Base-by-base conservation (phyloP, 2,113 vertebrate genomes). In the Urocynchramus pylzowi region DNA sequence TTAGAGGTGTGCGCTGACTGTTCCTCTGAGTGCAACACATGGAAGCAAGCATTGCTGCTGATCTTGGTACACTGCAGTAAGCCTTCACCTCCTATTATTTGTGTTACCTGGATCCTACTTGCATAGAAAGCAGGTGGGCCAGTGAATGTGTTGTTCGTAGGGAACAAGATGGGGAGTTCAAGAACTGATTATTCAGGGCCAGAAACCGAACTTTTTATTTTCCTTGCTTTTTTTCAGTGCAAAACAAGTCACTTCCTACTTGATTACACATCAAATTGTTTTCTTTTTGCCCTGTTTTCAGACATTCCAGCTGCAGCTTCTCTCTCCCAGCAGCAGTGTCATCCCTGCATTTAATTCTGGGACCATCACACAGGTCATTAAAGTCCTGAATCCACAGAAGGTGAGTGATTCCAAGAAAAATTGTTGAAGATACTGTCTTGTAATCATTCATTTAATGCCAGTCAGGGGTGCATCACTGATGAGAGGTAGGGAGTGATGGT, bases 271-370 rank as follows among this genome's bases (percentile, higher is more conserved):
- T 75, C 13, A n/a, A 21, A 52, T 53, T 87, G 28, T 77, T 88
- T 76, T 85, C 30, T 54, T 42, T 68, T 52, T 91, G 49, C 20
- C 56, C 49, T 96, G 87, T 91, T 68, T 76, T 71, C 89, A 99
- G 99, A 99, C 99, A 93, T 99, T 99, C 98, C 99, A 99, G 98
- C 99, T 99, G 98, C 99, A 99, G 99, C 99, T 99, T 53, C 98
- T 99, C 82, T 99, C 99, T 96, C 99, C 99, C 57, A 99, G 99
- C 98, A 99, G 99, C 98, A 99, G 99, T 93, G 94, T 99, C 93
- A 99, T 99, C 97, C 99, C 99, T 97, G 99, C 99, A 78, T 99
- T 99, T 97, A 99, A 99, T 97, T 99, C 99, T 65, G 99, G 99
- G 97, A 99, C 98, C 74, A 98, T 99, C 97, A 99, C 99, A 83